Evolutionary conservation across 2,888 invertebrate genomes (phyloP), one percentile per base, ranked within the genome.

Genomic region (Hermodice carunculata): DNA sequence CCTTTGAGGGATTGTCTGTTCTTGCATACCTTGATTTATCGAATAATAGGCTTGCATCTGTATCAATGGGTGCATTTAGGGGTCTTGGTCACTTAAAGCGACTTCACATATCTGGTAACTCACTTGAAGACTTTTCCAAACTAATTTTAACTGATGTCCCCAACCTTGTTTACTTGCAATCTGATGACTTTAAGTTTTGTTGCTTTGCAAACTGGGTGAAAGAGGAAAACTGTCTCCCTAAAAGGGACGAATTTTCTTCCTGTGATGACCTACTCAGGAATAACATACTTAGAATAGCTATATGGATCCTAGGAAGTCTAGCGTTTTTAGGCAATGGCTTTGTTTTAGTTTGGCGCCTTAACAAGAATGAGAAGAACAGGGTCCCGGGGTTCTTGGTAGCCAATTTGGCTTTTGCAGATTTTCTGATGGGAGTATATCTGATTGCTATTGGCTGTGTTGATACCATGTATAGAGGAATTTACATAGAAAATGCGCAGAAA

Each of bases 321-420:
- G 70, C 76, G 4, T 24, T 74, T 2, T 14, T 68, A 2, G 77
- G 76, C 1, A 77, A 77, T 56, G 42, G 46, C 6, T 22, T 64
- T 19, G 70, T 67, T 1, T 31, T 77, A 2, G 17, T 74, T 0
- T 71, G 66, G 31, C 49, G 73, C 0, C 4, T 61, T 0, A 63
- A 8, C 34, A 81, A 54, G 74, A 81, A 57, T 63, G 75, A 74
- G 22, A 68, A 65, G 22, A 73, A 79, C 74, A 37, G 79, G 71
- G 75, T 80, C 74, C 76, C 80, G 70, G 70, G 69, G 17, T 61
- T 70, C 3, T 70, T 77, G 56, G 66, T 75, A 1, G 53, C 64
- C 0, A 71, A 74, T 56, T 65, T 77, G 14, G 66, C 70, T 14
- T 40, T 71, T 14, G 68, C 77, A 1, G 77, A 77, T 31, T 67